These are phyloP conservation scores for Nasonia vitripennis DNA, from an alignment of 1,140 invertebrate genomes.

Conservation along the genomic window DNA sequence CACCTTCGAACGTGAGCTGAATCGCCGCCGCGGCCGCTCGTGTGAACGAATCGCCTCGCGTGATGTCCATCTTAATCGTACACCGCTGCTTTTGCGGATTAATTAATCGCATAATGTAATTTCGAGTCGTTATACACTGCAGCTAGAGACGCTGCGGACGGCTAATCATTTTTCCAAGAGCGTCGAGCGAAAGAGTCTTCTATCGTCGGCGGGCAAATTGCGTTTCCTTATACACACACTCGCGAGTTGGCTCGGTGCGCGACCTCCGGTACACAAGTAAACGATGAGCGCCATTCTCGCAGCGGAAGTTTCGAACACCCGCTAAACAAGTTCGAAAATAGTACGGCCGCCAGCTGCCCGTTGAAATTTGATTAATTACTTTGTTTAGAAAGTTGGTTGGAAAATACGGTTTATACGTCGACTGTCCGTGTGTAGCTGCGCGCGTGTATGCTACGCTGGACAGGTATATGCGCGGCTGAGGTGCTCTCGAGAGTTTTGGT, in stretches of 20 bases:
- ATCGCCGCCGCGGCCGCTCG: background rate
- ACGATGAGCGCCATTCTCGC: background rate
- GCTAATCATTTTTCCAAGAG: too few species aligned
- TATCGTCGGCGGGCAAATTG: too few species aligned
- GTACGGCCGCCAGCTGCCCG: background rate
- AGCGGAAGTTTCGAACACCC: background rate
- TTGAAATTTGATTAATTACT: slow-evolving; percentile 11
- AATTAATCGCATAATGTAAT: background rate
- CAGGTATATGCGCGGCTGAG: background rate
- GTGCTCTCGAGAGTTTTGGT: background rate
- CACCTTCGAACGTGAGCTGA: slow-evolving; percentile 11
- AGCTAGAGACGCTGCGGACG: too few species aligned
- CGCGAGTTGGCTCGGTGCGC: too few species aligned
- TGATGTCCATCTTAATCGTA: slow-evolving; percentile 11
- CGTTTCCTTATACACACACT: too few species aligned
- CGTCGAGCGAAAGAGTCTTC: too few species aligned
- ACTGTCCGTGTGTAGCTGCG: background rate
- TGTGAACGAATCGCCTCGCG: background rate
- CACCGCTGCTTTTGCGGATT: background rate
- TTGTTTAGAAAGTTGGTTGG: background rate
- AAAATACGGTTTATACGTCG: background rate
- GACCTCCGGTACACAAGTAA: background rate
- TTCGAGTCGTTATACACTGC: too few species aligned
- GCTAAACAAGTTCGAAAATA: slow-evolving; percentile 13
- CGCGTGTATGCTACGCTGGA: background rate